Evolutionary conservation across 1,140 invertebrate genomes (phyloP), one percentile per base, ranked within the genome.

Genomic region (Cyclargus thomasi): DNA sequence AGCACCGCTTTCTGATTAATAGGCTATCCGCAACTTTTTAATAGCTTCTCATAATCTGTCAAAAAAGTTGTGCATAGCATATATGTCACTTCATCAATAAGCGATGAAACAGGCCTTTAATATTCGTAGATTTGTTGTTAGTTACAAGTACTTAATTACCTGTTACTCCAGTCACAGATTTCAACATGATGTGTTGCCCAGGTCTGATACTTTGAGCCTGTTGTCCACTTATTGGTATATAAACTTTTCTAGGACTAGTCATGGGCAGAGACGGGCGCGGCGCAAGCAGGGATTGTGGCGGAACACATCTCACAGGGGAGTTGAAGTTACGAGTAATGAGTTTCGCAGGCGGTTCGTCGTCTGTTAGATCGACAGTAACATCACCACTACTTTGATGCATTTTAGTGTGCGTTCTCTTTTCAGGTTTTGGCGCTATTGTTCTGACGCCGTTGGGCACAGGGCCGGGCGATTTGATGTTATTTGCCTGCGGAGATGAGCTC

Each of bases 281-380:
- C 6, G 82, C 71, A 63, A 88, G 59, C 22, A 90, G 67, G 22
- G 77, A 82, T 62, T 85, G 81, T n/a, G 77, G 70, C 0, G 83
- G 72, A 10, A 85, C 77, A 29, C 88, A 67, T 75, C 87, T 76
- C 0, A 88, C 82, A 4, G 81, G 76, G 23, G 81, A 75, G 39
- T 74, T 71, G 0, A 77, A 53, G 0, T 71, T 76, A 53, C 66
- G 73, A 57, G 75, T 72, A 2, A 70, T 47, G 5, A 80, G 14
- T 67, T 91, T 91, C 1, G 81, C 14, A 5, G 90, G 89, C n/a
- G 90, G 90, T 71, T 91, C 90, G 67, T 91, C 90, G 67, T 91
- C 90, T 11, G 90, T 91, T 59, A 91, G 74, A 67, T 91, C 90
- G n/a, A 91, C 90, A 4, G 90, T 90, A 21, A 81, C 78, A 14